Evolutionary conservation across 2,113 vertebrate genomes (phyloP).

Genomic region (Nannobrachium achirus): DNA sequence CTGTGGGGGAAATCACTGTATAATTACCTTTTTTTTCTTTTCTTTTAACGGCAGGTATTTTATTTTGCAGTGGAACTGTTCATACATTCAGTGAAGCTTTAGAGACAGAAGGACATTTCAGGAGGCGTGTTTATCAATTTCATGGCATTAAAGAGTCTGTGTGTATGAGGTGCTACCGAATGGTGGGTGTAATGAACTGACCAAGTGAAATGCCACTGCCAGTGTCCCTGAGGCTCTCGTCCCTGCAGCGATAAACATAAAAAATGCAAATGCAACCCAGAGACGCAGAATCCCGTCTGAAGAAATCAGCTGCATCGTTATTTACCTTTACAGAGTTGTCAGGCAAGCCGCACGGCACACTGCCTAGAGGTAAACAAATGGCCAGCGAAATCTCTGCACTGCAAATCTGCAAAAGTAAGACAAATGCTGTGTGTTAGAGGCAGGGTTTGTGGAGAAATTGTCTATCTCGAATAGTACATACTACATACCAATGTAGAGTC

Average conservation of each 20-base stretch:
- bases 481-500: too few relatives aligned
- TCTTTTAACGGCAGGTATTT: conserved; percentile 17
- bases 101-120: conserved; percentile 2
- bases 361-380: conserved; percentile 43
- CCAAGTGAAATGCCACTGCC: conserved; percentile 46
- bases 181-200: conserved; percentile 55
- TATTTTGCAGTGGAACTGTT: conserved; percentile 18
- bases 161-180: neutral
- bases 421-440: conserved; percentile 7
- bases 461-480: too few relatives aligned
- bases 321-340: conserved; percentile 65
- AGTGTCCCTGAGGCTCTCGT: conserved; percentile 40
- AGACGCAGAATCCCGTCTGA: conserved; percentile 52
- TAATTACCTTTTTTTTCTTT: neutral
- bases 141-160: conserved; percentile 6
- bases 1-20: conserved; percentile 1
- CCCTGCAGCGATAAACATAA: conserved; percentile 70
- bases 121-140: conserved; percentile 39
- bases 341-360: conserved; percentile 24
- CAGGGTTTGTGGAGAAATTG: neutral
- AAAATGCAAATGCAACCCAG: conserved; percentile 64
- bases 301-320: conserved; percentile 66
- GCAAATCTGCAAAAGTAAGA: conserved; percentile 55
- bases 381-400: conserved; percentile 13
- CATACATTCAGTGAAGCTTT: conserved; percentile 11